Evolutionary conservation across 2,888 invertebrate genomes (phyloP).

Genomic region (Prosapia bicincta): DNA sequence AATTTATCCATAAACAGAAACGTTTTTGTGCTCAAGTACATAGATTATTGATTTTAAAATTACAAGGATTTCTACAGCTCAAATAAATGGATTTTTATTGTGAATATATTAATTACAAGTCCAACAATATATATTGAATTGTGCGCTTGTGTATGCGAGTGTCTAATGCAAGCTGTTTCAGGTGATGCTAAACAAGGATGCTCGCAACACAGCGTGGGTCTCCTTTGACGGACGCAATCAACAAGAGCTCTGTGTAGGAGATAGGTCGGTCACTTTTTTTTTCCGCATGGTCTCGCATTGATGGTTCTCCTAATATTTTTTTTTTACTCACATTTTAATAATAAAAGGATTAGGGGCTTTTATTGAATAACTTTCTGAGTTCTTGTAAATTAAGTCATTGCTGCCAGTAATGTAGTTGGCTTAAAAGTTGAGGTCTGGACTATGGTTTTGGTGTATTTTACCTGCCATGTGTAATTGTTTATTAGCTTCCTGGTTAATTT

Average conservation of each 20-base stretch:
- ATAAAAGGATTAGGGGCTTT: conserved; percentile 2
- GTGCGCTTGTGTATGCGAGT: background rate
- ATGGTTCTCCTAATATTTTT: background rate
- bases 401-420: background rate
- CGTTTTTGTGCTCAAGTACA: too few relatives aligned
- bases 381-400: background rate
- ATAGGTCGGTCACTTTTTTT: conserved; percentile 60
- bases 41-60: too few relatives aligned
- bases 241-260: conserved; percentile 71
- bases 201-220: conserved; percentile 74
- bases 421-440: too few relatives aligned
- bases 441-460: too few relatives aligned
- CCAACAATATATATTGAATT: too few relatives aligned
- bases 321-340: background rate
- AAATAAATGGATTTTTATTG: too few relatives aligned
- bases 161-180: conserved; percentile 46
- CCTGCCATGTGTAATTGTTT: too few relatives aligned
- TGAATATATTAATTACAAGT: too few relatives aligned
- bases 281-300: background rate
- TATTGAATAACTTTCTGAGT: conserved; percentile 10
- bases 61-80: too few relatives aligned
- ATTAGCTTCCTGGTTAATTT: too few relatives aligned
- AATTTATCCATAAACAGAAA: too few relatives aligned
- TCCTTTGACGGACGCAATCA: conserved; percentile 84
- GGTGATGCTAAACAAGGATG: conserved; percentile 73